phyloP scores from a whole-genome alignment of 2,888 invertebrate genomes.

The Heteropelma amictum region DNA sequence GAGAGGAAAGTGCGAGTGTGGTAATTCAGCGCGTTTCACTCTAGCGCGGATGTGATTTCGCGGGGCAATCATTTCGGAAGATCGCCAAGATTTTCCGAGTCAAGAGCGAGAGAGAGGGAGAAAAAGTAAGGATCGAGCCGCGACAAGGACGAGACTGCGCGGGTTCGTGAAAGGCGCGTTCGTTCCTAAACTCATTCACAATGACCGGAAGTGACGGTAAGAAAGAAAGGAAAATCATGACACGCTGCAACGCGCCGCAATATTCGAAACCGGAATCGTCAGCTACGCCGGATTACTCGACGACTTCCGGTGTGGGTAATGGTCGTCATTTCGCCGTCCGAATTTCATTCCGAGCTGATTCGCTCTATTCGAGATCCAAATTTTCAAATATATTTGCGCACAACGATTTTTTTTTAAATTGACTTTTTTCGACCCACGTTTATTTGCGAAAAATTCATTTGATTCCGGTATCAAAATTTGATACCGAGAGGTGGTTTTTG shows the following conservation, averaged over 20 bases:
- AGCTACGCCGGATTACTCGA: conserved; percentile 5
- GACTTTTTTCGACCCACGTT: too few relatives aligned
- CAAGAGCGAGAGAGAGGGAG: neutral
- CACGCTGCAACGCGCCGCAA: conserved; percentile 38
- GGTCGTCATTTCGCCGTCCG: conserved; percentile 17
- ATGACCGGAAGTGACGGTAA: conserved; percentile 55
- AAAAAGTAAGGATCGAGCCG: conserved; percentile 17
- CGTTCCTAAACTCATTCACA: conserved; percentile 48
- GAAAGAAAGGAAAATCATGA: conserved; percentile 43
- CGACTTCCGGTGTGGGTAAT: neutral
- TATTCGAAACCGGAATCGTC: conserved; percentile 18
- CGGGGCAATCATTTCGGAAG: conserved; percentile 31
- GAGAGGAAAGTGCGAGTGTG: conserved; percentile 24
- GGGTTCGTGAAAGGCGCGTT: conserved; percentile 52
- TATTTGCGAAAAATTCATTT: too few relatives aligned
- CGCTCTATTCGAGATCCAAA: too few relatives aligned
- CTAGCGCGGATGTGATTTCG: conserved; percentile 11
- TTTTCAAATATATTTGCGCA: too few relatives aligned
- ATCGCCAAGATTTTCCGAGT: conserved; percentile 41
- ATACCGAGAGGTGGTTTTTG: too few relatives aligned
- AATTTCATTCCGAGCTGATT: too few relatives aligned
- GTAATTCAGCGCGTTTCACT: neutral
- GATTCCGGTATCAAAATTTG: too few relatives aligned
- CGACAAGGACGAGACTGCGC: conserved; percentile 3
- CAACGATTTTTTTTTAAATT: neutral